phyloP scores from a whole-genome alignment of 2,888 invertebrate species.

The Limulus polyphemus region DNA sequence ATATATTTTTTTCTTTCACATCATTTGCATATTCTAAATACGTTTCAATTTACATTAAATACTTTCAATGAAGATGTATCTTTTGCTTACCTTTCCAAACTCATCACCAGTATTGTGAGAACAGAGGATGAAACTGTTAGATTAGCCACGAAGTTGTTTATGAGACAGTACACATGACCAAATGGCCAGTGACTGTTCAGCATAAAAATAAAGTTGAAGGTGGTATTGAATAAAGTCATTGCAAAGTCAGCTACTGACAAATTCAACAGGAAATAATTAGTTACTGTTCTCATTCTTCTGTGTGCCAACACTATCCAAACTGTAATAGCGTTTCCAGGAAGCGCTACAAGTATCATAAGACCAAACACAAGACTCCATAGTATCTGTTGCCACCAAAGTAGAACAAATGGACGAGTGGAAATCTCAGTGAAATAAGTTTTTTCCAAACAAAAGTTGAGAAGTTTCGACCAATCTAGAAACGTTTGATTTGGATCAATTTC shows the following conservation, averaged over 20 bases:
- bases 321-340: slow-evolving; percentile 76
- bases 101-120: slow-evolving; percentile 25
- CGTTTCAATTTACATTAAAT: too few relatives aligned
- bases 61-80: too few relatives aligned
- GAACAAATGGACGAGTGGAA: slow-evolving; percentile 46
- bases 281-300: too few relatives aligned
- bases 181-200: slow-evolving; percentile 27
- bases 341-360: slow-evolving; percentile 62
- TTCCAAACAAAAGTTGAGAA: too few relatives aligned
- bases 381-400: slow-evolving; percentile 67
- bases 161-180: slow-evolving; percentile 22
- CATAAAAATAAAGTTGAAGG: slow-evolving; percentile 26
- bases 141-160: slow-evolving; percentile 25
- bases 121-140: slow-evolving; percentile 25
- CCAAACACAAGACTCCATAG: slow-evolving; percentile 63
- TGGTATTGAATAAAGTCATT: slow-evolving; percentile 23
- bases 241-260: slow-evolving; percentile 24
- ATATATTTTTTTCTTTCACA: too few relatives aligned
- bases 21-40: too few relatives aligned
- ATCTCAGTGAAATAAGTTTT: too few relatives aligned
- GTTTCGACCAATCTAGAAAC: too few relatives aligned
- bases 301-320: slow-evolving; percentile 79
- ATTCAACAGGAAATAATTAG: slow-evolving; percentile 26
- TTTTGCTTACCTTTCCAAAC: slow-evolving; percentile 26
- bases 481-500: too few relatives aligned